Evolutionary conservation across 2,113 vertebrate genomes (phyloP), one percentile per base, ranked within the genome.

Genomic region (Elaphurus davidianus): DNA sequence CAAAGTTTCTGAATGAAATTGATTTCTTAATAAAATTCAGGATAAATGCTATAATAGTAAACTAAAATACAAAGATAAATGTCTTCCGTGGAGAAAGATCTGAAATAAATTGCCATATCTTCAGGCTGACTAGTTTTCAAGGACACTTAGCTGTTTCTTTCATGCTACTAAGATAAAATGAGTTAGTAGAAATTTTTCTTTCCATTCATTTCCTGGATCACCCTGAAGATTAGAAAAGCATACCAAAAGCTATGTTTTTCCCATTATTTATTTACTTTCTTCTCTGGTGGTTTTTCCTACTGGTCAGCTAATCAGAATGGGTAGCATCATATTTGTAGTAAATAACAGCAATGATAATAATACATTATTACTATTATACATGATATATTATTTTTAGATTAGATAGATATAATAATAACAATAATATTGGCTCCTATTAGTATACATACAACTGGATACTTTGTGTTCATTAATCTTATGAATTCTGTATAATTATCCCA

Each of bases 21-120:
- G 15, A 15, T 87, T 93, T 91, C 71, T 90, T 92, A 92, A 91
- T 96, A 96, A 90, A 95, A 93, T 93, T 81, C 64, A 79, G 16
- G 16, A n/a, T 89, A 86, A 95, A 55, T 88, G 33, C 59, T 71
- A 47, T 30, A 71, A 7, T 76, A 79, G n/a, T 90, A 84, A 14
- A 87, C 71, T 93, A 87, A 95, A 96, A 94, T 5, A 28, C 52
- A 93, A 64, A 90, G 14, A 71, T 84, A 79, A 93, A 84, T 87
- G 87, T 55, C 27, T 78, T 93, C 57, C 28, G 6, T 50, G 23
- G 83, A 36, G 3, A 85, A 96, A 55, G n/a, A 95, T 78, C 47
- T 45, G 45, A 91, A 97, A 81, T 84, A 64, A 79, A 94, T 84
- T 67, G 85, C 67, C 27, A 45, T 55, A 64, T 81, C 85, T 91